phyloP scores from a whole-genome alignment of 2,888 invertebrate species.

The Synanthedon vespiformis region DNA sequence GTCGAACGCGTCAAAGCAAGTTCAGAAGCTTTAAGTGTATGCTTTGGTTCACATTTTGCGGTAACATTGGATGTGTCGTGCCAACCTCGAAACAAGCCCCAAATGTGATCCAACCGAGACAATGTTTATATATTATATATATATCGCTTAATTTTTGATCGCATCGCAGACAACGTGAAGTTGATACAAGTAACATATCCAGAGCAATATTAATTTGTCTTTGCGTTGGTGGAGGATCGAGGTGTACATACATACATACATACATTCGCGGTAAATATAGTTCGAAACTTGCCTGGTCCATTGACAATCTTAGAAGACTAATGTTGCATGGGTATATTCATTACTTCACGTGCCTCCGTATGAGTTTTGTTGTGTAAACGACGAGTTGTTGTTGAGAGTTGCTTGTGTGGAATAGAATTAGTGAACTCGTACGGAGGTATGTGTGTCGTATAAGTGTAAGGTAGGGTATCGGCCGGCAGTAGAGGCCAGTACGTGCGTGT shows the following conservation, averaged over 20 bases:
- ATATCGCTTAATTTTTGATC: slow-evolving; percentile 42
- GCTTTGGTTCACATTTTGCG: slow-evolving; percentile 51
- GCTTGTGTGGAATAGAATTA: not conserved
- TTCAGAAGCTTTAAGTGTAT: slow-evolving; percentile 59
- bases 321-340: slow-evolving; percentile 62
- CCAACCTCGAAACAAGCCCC: slow-evolving; percentile 10
- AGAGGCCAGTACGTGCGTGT: slow-evolving; percentile 1
- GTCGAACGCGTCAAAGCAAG: slow-evolving; percentile 24
- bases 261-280: slow-evolving; percentile 13
- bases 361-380: slow-evolving; percentile 3
- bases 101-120: slow-evolving; percentile 40
- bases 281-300: slow-evolving; percentile 18
- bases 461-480: not conserved
- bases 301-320: slow-evolving; percentile 42
- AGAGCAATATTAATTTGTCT: slow-evolving; percentile 58
- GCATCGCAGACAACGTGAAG: slow-evolving; percentile 50
- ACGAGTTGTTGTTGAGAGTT: not conserved
- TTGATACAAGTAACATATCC: slow-evolving; percentile 39
- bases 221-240: slow-evolving; percentile 48
- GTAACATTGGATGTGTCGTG: slow-evolving; percentile 13
- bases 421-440: not conserved
- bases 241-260: slow-evolving; percentile 12
- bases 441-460: not conserved
- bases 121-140: slow-evolving; percentile 18
- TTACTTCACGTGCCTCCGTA: slow-evolving; percentile 4